These are phyloP conservation scores for Stenotaenia linearis DNA, from an alignment of 2,888 invertebrate species.

Conservation along the genomic window DNA sequence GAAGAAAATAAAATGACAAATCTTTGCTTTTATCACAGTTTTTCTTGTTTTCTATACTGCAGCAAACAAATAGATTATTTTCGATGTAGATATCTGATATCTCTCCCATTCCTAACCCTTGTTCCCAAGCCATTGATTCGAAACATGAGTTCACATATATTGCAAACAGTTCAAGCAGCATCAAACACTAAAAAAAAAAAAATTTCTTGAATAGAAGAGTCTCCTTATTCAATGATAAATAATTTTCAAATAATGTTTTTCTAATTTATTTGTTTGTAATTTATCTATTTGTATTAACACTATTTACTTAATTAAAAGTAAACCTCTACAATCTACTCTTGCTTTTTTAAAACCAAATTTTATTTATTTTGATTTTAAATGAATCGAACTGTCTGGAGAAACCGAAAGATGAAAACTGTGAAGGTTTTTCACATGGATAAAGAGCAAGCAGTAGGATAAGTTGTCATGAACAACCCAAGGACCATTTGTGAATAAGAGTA, in stretches of 20 bases:
- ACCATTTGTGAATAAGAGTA: conserved; percentile 17
- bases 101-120: not conserved
- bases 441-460: conserved; percentile 11
- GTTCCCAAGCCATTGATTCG: not conserved
- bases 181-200: not conserved
- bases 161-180: not conserved
- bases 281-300: no score
- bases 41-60: not conserved
- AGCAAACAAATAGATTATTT: not conserved
- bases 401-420: not conserved
- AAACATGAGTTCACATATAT: not conserved
- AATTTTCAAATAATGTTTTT: no score
- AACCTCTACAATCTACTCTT: no score
- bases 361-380: no score
- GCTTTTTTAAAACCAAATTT: no score
- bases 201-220: no score
- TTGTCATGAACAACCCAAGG: conserved; percentile 24
- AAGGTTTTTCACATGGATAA: not conserved
- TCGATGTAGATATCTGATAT: not conserved
- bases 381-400: not conserved
- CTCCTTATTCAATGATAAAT: no score
- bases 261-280: no score
- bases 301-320: no score
- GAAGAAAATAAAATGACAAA: not conserved
- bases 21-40: not conserved